Percentiles rank a stretch among this genome's conserved stretches.
Evolutionary conservation across 2,888 invertebrate genomes (phyloP).

Genomic region (Carabus problematicus): DNA sequence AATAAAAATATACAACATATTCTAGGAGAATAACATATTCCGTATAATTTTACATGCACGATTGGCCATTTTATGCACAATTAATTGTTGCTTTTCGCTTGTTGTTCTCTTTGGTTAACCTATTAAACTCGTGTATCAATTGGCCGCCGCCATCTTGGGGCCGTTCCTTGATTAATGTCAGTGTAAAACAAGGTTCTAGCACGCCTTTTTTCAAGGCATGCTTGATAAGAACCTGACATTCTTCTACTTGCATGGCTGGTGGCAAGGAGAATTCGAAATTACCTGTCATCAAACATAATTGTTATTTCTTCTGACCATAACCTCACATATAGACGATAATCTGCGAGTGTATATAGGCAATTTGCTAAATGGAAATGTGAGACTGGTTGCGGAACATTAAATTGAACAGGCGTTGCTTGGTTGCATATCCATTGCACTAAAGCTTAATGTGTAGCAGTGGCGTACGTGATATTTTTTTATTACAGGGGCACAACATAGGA

Average conservation of each 20-base stretch:
- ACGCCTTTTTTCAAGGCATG: constrained; percentile 6
- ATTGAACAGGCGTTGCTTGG: neutral
- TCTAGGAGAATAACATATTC: too few relatives aligned
- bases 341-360: neutral
- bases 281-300: constrained; percentile 11
- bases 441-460: too few relatives aligned
- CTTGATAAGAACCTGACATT: constrained; percentile 21
- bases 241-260: constrained; percentile 25
- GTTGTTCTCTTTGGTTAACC: constrained; percentile 22
- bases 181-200: constrained; percentile 28
- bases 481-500: neutral
- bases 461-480: neutral
- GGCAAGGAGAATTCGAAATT: constrained; percentile 17
- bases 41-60: constrained; percentile 12
- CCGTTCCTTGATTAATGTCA: constrained; percentile 24
- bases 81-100: constrained; percentile 22
- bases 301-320: neutral
- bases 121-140: constrained; percentile 25
- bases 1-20: too few relatives aligned
- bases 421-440: too few relatives aligned
- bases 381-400: neutral
- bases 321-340: neutral
- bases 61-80: constrained; percentile 5
- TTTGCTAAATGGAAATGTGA: neutral
- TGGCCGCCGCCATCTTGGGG: constrained; percentile 38